phyloP scores from a whole-genome alignment of 2,797 vertebrate species.

The Fistularia commersonii region DNA sequence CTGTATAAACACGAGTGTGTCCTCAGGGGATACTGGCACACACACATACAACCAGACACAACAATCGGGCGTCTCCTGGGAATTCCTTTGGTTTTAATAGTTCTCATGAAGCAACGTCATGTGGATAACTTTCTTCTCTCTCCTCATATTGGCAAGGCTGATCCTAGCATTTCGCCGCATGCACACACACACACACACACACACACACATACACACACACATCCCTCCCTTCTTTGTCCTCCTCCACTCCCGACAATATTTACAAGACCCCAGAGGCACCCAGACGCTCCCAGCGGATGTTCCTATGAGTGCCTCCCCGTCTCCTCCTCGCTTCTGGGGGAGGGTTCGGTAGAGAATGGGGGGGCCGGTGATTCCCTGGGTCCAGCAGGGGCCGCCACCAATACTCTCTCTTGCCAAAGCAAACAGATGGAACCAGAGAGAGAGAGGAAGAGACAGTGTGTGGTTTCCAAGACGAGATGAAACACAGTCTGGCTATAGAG shows the following conservation, averaged over 20 bases:
- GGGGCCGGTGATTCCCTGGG: slow-evolving; percentile 38
- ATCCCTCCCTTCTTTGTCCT: too few species aligned
- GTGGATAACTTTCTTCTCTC: slow-evolving; percentile 53
- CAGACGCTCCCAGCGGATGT: slow-evolving; percentile 41
- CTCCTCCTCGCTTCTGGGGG: slow-evolving; percentile 24
- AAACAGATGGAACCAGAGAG: slow-evolving; percentile 46
- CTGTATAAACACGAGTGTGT: too few species aligned
- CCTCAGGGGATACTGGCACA: too few species aligned
- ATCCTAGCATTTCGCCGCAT: slow-evolving; percentile 21
- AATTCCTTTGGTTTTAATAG: slow-evolving; percentile 69
- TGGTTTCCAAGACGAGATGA: slow-evolving; percentile 13
- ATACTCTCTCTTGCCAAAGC: slow-evolving; percentile 33
- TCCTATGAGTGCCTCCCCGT: not conserved
- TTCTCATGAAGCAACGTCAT: slow-evolving; percentile 68
- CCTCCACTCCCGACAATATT: slow-evolving; percentile 56
- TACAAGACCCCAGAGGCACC: slow-evolving; percentile 56
- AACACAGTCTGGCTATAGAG: slow-evolving; percentile 7
- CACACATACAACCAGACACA: too few species aligned
- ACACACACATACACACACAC: not conserved
- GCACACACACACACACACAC: slow-evolving; percentile 16
- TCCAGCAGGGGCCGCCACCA: slow-evolving; percentile 21
- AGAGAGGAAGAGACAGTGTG: slow-evolving; percentile 4
- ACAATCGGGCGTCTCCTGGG: slow-evolving; percentile 38
- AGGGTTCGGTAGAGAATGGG: too few species aligned
- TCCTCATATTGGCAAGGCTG: slow-evolving; percentile 51